Conservation (phyloP, 1,140 invertebrate species). For the Hyles euphorbiae region DNA sequence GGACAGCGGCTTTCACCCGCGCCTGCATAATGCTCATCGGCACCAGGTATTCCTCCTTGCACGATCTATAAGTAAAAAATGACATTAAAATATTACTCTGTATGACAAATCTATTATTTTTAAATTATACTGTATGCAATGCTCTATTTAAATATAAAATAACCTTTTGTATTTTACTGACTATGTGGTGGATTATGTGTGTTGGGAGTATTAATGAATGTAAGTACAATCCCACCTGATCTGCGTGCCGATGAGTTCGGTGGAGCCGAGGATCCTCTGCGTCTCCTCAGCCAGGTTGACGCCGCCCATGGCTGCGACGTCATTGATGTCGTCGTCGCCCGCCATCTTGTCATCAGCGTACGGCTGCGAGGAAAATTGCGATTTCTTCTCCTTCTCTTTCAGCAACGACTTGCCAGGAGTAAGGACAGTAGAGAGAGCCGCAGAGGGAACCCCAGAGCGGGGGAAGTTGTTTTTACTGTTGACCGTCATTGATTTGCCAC, state of each 20-base stretch:
- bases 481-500: conserved; percentile 47
- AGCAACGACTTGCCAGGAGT: conserved; percentile 53
- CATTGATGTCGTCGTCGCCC: conserved; percentile 85
- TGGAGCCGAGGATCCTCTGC: conserved; percentile 95
- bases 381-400: conserved; percentile 61
- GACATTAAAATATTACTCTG: no score
- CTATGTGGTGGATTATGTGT: no score
- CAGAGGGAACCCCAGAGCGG: conserved; percentile 24
- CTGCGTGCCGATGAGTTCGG: conserved; percentile 96
- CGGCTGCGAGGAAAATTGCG: conserved; percentile 42
- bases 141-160: no score
- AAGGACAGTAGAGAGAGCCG: conserved; percentile 45
- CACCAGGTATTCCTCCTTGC: conserved; percentile 96
- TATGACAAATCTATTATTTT: no score
- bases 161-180: no score
- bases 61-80: conserved; percentile 78
- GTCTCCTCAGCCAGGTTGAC: conserved; percentile 98
- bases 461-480: conserved; percentile 46
- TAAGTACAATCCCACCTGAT: conserved; percentile 71
- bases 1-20: conserved; percentile 84
- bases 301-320: conserved; percentile 99
- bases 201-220: no score
- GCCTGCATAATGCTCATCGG: conserved; percentile 85
- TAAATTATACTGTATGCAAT: no score
- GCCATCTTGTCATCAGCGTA: conserved; percentile 65